phyloP scores from a whole-genome alignment of 2,888 invertebrate genomes.

The Spicauda simplicius region DNA sequence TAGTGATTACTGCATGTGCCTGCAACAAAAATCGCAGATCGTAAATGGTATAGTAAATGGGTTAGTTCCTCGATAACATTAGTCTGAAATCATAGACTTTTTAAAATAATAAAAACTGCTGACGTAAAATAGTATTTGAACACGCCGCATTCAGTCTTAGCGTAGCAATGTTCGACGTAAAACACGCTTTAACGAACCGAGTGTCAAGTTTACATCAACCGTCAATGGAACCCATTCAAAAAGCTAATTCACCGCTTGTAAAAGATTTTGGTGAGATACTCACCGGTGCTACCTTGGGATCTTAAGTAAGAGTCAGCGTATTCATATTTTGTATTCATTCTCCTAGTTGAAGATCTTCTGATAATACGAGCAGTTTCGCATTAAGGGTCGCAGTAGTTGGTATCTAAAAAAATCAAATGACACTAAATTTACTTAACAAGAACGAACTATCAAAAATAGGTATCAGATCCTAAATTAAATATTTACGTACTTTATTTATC shows the following conservation, averaged over 20 bases:
- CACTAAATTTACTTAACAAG: not conserved
- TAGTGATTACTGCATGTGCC: too few relatives aligned
- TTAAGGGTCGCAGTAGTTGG: not conserved
- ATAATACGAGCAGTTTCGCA: constrained; percentile 8
- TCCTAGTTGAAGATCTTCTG: constrained; percentile 5
- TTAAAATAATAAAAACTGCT: not conserved
- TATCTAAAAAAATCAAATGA: not conserved
- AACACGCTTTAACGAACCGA: not conserved
- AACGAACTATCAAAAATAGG: too few relatives aligned
- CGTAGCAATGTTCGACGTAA: not conserved
- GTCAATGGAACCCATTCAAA: constrained; percentile 14
- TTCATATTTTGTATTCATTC: too few relatives aligned
- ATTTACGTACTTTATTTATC: too few relatives aligned
- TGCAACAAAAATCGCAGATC: too few relatives aligned
- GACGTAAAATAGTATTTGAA: not conserved
- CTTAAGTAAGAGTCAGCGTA: constrained; percentile 3
- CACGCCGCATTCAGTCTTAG: not conserved
- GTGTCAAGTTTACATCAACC: not conserved
- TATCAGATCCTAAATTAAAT: too few relatives aligned
- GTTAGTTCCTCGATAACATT: too few relatives aligned
- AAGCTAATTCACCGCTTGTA: constrained; percentile 15
- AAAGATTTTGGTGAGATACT: constrained; percentile 5
- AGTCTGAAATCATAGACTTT: too few relatives aligned
- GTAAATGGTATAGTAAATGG: too few relatives aligned
- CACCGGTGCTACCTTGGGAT: constrained; percentile 10